These are phyloP conservation scores for Diprion similis DNA, from an alignment of 1,140 invertebrate species.

Conservation along the genomic window DNA sequence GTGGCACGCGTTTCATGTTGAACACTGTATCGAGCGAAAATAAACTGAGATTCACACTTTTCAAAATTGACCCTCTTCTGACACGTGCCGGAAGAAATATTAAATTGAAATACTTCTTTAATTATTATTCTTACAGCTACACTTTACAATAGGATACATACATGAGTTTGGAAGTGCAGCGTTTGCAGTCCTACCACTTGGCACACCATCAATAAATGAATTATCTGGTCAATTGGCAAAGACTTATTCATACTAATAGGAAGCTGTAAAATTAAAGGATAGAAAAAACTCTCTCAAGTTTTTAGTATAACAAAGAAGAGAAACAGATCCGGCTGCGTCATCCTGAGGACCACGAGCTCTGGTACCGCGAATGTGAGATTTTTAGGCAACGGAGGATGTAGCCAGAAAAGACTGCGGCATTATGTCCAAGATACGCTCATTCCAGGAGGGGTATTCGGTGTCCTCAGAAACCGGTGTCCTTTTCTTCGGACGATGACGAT, in stretches of 20 bases:
- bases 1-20: not conserved
- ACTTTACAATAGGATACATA: not conserved
- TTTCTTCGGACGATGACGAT: constrained; percentile 25
- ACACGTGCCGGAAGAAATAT: not conserved
- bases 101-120: not conserved
- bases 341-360: not conserved
- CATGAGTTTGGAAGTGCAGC: no score
- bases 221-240: not conserved
- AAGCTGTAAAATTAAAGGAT: no score
- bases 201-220: no score
- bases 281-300: no score
- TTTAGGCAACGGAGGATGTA: not conserved
- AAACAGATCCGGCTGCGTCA: no score
- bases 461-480: constrained; percentile 22
- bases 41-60: not conserved
- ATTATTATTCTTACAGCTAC: not conserved
- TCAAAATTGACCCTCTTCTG: not conserved
- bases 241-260: not conserved
- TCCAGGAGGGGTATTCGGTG: constrained; percentile 9
- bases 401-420: not conserved
- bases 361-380: not conserved
- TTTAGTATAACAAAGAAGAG: no score
- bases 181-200: no score
- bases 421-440: constrained; percentile 3
- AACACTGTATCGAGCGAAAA: not conserved